Conservation (phyloP, 35 echinoderm and acorn worm species). For the Holothuria glaberrima region DNA sequence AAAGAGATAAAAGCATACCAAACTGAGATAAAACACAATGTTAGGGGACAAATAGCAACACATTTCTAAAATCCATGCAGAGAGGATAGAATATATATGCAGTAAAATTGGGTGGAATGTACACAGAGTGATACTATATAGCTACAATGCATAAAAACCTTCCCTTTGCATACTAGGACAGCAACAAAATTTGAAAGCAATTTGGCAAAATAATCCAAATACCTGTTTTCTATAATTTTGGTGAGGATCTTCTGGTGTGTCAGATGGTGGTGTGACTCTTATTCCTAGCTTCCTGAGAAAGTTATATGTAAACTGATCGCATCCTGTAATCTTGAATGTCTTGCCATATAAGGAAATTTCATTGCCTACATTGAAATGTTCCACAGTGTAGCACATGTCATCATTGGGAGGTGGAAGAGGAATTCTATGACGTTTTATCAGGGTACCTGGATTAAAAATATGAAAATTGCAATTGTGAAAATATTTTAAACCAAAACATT, state of each 20-base stretch:
- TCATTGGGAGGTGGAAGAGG: constrained; percentile 94
- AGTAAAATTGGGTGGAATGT: no score
- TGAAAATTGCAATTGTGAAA: neutral
- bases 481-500: no score
- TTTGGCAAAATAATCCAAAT: constrained; percentile 1
- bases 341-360: constrained; percentile 86
- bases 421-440: constrained; percentile 88
- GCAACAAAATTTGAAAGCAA: no score
- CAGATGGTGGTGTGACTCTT: constrained; percentile 66
- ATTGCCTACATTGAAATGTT: constrained; percentile 89
- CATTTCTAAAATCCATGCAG: neutral
- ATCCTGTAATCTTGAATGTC: constrained; percentile 95
- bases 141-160: no score
- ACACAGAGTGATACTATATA: no score
- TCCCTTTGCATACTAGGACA: no score
- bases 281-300: constrained; percentile 92
- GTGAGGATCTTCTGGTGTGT: constrained; percentile 81
- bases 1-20: no score
- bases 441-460: constrained; percentile 72
- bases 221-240: constrained; percentile 85
- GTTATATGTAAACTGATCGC: constrained; percentile 97
- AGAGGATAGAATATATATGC: no score
- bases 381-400: constrained; percentile 91
- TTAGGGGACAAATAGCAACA: neutral
- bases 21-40: no score